Evolutionary conservation across 2,888 invertebrate species (phyloP), one percentile per base, ranked within the genome.

Genomic region (Epinotia brunnichana): DNA sequence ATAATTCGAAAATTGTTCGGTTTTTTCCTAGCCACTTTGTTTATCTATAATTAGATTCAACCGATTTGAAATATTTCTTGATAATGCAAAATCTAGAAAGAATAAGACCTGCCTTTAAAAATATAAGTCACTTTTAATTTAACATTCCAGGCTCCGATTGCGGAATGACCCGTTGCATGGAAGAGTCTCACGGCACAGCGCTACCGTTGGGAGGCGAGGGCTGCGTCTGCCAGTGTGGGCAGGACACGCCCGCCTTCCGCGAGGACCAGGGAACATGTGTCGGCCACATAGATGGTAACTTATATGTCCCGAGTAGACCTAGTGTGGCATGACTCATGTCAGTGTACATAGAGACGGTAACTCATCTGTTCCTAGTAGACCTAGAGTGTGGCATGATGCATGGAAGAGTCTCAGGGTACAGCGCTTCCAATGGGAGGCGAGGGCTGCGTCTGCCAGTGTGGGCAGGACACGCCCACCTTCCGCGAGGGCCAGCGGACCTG

Each of bases 261-360:
- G 96, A 97, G 81, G 97, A 97, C 85, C 94, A 95, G 77, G 91
- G 94, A 59, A 94, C 95, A 75, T 97, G 97, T 84, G 95, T 96
- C 77, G 95, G 95, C 83, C 95, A 96, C 80, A 94, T 97, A 77
- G 95, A 95, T 80, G 96, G 96, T 96, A 87, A 4, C 48, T 39
- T 0, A 9, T 13, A 1, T 17, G 35, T 0, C 35, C 35, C 17
- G 3, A 48, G 48, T 48, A 48, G 48, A 48, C 17, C 17, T 0
- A 59, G 17, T 35, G 13, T 3, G 15, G 29, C 13, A 15, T 21
- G 1, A 24, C 24, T 80, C 94, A n/a, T n/a, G n/a, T n/a, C n/a
- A n/a, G n/a, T n/a, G n/a, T n/a, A n/a, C n/a, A n/a, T n/a, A n/a
- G 96, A 76, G 95, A 95, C 80, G 96, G 96, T 96, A 87, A 21